A percentile compares a stretch with the other conserved stretches of the same genome.
Evolutionary conservation across 2,113 vertebrate species (phyloP).

Genomic region (Pangasianodon hypophthalmus): DNA sequence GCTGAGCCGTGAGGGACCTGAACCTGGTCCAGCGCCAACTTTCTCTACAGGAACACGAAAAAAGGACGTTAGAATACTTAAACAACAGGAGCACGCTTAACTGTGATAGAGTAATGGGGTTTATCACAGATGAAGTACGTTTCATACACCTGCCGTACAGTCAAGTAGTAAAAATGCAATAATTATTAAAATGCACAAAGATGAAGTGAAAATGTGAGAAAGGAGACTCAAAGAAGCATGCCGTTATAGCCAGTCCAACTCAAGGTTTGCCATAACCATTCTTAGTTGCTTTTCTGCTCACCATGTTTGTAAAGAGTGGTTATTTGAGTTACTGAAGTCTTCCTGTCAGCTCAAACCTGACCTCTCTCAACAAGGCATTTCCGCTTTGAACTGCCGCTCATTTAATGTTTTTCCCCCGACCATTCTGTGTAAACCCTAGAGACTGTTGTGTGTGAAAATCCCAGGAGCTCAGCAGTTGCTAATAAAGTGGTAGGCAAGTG

Average conservation of each 20-base stretch:
- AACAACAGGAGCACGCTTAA: too few species aligned
- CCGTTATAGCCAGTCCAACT: background rate
- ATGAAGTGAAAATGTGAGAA: background rate
- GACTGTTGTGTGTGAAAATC: too few species aligned
- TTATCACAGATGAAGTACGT: background rate
- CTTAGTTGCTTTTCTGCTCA: background rate
- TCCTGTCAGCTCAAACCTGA: background rate
- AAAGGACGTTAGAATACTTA: background rate
- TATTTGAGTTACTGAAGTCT: background rate
- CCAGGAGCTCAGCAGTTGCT: background rate
- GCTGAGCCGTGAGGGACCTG: constrained; percentile 77
- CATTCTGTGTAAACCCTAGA: background rate
- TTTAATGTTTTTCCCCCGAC: background rate
- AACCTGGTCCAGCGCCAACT: constrained; percentile 68
- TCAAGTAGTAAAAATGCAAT: background rate
- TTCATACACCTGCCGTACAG: background rate
- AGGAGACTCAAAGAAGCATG: background rate
- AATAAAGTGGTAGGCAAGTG: background rate
- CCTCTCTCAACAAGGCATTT: too few species aligned
- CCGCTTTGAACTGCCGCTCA: background rate
- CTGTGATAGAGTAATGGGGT: too few species aligned
- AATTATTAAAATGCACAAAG: background rate
- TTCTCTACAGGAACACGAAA: constrained; percentile 70
- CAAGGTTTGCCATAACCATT: background rate
- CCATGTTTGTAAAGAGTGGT: background rate